phyloP scores from a whole-genome alignment of 1,140 invertebrate genomes.

The Babylonia areolata region DNA sequence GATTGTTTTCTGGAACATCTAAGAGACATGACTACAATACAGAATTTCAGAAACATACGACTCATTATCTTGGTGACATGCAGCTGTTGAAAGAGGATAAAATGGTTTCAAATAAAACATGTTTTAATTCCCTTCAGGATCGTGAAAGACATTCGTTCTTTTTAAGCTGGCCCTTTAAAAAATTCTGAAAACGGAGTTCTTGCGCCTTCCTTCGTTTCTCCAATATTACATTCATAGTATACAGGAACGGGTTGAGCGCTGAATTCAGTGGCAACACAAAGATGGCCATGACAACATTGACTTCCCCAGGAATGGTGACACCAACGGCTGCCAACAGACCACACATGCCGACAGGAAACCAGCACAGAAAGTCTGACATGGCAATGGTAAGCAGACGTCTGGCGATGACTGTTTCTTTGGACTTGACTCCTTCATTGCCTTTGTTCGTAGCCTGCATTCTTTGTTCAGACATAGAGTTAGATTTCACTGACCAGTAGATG shows the following conservation, averaged over 20 bases:
- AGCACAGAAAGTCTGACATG: conserved; percentile 1
- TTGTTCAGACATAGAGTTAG: not conserved
- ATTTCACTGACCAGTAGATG: not conserved
- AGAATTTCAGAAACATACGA: no score
- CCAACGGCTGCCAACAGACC: not conserved
- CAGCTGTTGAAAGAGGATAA: no score
- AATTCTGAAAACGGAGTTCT: no score
- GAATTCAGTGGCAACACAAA: not conserved
- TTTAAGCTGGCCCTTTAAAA: no score
- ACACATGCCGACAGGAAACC: not conserved
- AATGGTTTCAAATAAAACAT: no score
- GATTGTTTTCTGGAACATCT: no score
- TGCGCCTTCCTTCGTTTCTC: not conserved
- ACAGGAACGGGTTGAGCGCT: conserved; percentile 6
- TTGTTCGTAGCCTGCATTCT: not conserved
- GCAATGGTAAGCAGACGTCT: not conserved
- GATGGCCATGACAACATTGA: conserved; percentile 8
- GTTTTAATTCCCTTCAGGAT: no score
- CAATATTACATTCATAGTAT: not conserved
- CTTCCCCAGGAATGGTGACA: not conserved
- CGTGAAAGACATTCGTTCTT: no score
- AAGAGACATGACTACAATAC: no score
- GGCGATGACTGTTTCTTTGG: not conserved
- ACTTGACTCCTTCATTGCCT: not conserved
- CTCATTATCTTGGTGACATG: no score